Evolutionary conservation across 1,140 invertebrate genomes (phyloP).

Genomic region (Neodiprion lecontei): DNA sequence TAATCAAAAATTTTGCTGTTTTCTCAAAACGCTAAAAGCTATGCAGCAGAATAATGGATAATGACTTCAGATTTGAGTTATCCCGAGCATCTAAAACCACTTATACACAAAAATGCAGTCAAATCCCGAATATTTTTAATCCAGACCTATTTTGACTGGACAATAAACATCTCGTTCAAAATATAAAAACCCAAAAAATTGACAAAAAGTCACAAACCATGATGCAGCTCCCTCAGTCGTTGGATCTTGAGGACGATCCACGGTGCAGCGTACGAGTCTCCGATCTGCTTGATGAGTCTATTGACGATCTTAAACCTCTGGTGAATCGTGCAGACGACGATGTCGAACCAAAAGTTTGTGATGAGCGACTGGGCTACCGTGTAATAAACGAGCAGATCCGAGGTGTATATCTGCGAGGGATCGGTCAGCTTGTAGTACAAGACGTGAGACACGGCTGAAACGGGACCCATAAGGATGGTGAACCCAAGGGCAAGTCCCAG

Average conservation of each 20-base stretch:
- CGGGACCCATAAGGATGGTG: constrained; percentile 29
- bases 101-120: too few species aligned
- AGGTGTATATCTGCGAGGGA: constrained; percentile 41
- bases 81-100: too few species aligned
- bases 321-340: constrained; percentile 34
- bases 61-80: too few species aligned
- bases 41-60: too few species aligned
- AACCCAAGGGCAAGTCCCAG: constrained; percentile 32
- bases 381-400: constrained; percentile 44
- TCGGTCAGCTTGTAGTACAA: constrained; percentile 40
- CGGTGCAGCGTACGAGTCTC: constrained; percentile 13
- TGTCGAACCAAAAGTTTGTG: constrained; percentile 42
- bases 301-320: constrained; percentile 37
- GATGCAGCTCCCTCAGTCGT: constrained; percentile 37
- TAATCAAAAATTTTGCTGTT: too few species aligned
- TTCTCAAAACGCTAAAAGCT: too few species aligned
- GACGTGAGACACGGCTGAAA: constrained; percentile 32
- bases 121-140: too few species aligned
- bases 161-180: too few species aligned
- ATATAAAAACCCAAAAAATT: too few species aligned
- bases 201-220: constrained; percentile 19
- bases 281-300: constrained; percentile 27
- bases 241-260: constrained; percentile 38
- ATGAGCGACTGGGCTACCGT: constrained; percentile 38
- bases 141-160: too few species aligned